Percentiles rank a stretch among this genome's conserved stretches.
Conservation (phyloP, 2,113 vertebrate genomes). For the Corynorhinus townsendii region DNA sequence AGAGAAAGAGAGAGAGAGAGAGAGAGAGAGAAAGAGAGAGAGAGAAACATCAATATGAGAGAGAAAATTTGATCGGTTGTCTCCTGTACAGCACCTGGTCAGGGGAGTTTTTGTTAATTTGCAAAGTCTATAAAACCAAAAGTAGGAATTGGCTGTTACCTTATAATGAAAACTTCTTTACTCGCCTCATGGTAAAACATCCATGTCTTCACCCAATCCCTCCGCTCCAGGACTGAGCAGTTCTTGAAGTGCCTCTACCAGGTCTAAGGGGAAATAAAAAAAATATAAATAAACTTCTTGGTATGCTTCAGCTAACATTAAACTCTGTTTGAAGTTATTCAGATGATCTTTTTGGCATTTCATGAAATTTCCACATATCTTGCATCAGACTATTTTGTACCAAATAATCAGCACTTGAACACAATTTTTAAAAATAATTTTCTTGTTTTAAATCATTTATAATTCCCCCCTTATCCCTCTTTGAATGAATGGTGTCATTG, state of each 20-base stretch:
- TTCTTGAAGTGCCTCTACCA: background rate
- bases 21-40: too few species aligned
- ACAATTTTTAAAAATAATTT: slow-evolving; percentile 8
- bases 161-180: slow-evolving; percentile 10
- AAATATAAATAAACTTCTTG: background rate
- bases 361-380: background rate
- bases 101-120: background rate
- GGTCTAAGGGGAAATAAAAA: slow-evolving; percentile 37
- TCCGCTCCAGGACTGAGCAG: background rate
- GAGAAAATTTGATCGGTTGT: background rate
- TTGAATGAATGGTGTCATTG: background rate
- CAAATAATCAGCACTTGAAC: slow-evolving; percentile 43
- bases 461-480: background rate
- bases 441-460: slow-evolving; percentile 8
- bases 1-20: background rate
- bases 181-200: background rate
- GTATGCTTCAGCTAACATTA: background rate
- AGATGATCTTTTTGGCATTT: slow-evolving; percentile 7
- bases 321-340: background rate
- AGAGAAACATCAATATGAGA: background rate
- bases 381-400: background rate
- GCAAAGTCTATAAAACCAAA: background rate
- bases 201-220: background rate
- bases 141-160: slow-evolving; percentile 37
- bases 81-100: background rate